Evolutionary conservation across 2,797 vertebrate genomes (phyloP), one percentile per base, ranked within the genome.

Genomic region (Coreius guichenoti): DNA sequence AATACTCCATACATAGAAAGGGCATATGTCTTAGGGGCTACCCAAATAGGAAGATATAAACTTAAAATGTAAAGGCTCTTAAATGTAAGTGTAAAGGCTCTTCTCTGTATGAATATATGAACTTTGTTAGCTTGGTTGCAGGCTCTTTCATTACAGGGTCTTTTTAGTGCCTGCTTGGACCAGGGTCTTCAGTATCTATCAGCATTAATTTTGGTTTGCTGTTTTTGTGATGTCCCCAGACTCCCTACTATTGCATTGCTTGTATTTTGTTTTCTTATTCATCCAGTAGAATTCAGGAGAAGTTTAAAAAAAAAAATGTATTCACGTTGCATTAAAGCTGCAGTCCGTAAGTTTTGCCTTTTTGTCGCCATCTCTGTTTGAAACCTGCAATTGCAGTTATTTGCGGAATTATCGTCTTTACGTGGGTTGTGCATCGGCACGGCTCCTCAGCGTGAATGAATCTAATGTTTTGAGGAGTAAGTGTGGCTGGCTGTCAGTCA

Each of bases 1-100:
- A 58, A 73, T 61, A 16, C 80, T 67, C 70, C 12, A 74, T 74
- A 56, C 56, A 81, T 54, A 33, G 17, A 73, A 79, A 31, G 12
- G 16, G 1, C 31, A 36, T 21, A 19, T 84, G 39, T 65, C 8
- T 36, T 81, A 7, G 36, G 6, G 16, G 21, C 4, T 14, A 47
- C 56, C 36, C 58, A 29, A 65, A 79, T 74, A 69, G 36, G 29
- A 67, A 83, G 33, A 45, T 26, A 47, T 43, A n/a, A 49, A 39
- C 61, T 39, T 36, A 33, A 63, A 61, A 36, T 65, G 26, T 12
- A 21, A 39, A 39, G 33, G 33, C 33, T 33, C 33, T 36, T 36
- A 33, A 33, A 33, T 33, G 33, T 4, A 36, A 5, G 4, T 36
- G 33, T 13, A 61, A 13, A 26, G 12, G 58, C 12, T 63, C 12